Evolutionary conservation across 2,113 vertebrate genomes (phyloP), one percentile per base, ranked within the genome.

Genomic region (Amphiprion ocellaris): DNA sequence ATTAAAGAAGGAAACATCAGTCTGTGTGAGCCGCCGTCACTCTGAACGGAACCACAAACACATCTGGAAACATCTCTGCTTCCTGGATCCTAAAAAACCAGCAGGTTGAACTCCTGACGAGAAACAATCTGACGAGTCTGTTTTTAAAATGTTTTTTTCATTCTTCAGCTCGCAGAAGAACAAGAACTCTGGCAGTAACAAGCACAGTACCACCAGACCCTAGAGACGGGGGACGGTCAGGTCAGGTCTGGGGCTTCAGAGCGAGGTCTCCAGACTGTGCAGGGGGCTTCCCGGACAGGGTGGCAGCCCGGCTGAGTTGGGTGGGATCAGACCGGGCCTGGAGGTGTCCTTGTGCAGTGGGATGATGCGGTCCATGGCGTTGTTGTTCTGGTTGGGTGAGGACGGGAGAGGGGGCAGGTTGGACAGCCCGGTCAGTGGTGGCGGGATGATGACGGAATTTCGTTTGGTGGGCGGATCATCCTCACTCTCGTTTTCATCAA

Each of bases 241-340:
- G 55, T 46, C 14, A 1, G 26, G 2, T 16, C 19, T 0, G 8
- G 61, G 33, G 28, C 59, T 69, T 98, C 95, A 99, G 90, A 99
- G 97, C 41, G 97, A 99, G 89, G 98, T 99, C 95, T 99, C 98
- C 95, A 99, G 96, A 94, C 97, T 99, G 95, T 99, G 97, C 92
- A 99, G 95, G 41, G 98, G 98, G 95, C 97, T 99, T 89, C 97
- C 97, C 85, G 97, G 96, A 93, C 96, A 96, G 70, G 95, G 96
- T 87, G 96, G 96, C 93, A 95, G 81, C 4, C 86, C 84, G 0
- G 84, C 85, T 1, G 90, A 91, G 82, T 90, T 90, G 46, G 84
- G 30, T 0, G 66, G 59, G 21, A 81, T 71, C 23, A 88, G 94
- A 90, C 94, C 92, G 83, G 94, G 94, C 93, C 97, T 96, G 89